A percentile compares a stretch with the other conserved stretches of the same genome.
Conservation (phyloP, 2,888 invertebrate species). For the Patella caerulea region DNA sequence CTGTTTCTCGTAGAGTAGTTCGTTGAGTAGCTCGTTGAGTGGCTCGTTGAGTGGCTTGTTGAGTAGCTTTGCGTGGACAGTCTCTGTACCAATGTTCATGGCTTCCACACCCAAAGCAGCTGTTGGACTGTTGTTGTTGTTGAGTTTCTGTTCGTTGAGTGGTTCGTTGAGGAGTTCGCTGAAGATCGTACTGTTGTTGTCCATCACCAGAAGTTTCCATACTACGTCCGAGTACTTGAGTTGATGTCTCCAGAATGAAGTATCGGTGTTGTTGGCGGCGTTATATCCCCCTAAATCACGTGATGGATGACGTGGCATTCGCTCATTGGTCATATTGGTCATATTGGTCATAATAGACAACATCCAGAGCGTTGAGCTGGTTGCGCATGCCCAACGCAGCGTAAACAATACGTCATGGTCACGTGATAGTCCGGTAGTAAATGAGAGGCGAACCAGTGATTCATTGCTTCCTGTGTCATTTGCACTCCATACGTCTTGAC, state of each 20-base stretch:
- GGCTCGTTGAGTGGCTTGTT: no score
- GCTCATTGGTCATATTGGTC: slow-evolving; percentile 1
- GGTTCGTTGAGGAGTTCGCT: no score
- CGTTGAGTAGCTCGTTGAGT: no score
- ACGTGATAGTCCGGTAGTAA: neutral
- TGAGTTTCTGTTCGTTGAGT: no score
- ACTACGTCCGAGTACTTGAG: no score
- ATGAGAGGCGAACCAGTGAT: neutral
- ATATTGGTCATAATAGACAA: neutral
- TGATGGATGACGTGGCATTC: neutral
- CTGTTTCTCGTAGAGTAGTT: no score
- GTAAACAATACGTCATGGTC: neutral
- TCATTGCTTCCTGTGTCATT: neutral
- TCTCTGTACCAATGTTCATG: neutral
- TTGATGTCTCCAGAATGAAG: neutral
- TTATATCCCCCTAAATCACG: neutral
- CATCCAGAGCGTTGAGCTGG: neutral
- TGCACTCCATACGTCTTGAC: neutral
- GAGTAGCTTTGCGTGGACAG: neutral
- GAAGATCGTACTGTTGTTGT: no score
- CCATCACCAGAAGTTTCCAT: no score
- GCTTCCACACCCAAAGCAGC: neutral
- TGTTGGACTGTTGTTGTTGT: no score
- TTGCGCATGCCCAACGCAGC: no score
- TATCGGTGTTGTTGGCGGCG: neutral